Evolutionary conservation across 2,797 vertebrate genomes (phyloP).

Genomic region (Perodicticus potto): DNA sequence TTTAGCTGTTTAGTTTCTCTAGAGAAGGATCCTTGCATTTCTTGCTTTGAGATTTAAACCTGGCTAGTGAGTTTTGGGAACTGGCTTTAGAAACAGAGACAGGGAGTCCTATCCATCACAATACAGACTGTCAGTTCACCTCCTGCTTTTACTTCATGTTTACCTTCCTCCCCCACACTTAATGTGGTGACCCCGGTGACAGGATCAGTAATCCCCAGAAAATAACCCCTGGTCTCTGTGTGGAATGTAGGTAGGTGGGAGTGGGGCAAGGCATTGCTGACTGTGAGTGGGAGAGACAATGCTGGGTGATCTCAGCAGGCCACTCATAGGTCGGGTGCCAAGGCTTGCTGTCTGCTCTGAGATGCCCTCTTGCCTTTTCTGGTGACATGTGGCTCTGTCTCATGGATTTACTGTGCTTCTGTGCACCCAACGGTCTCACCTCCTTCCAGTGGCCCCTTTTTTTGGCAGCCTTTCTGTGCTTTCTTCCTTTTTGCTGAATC

Average conservation of each 20-base stretch:
- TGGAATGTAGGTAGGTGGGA: neutral
- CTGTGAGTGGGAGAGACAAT: neutral
- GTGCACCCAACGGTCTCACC: neutral
- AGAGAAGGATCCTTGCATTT: neutral
- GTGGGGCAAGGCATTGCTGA: neutral
- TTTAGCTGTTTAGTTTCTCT: conserved; percentile 21
- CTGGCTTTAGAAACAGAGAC: neutral
- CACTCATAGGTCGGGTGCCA: neutral
- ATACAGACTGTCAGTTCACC: neutral
- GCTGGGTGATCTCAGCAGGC: neutral
- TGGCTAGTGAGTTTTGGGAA: neutral
- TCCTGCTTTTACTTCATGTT: neutral
- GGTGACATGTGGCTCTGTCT: neutral
- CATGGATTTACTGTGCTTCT: neutral
- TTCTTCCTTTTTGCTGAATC: neutral
- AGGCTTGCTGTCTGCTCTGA: neutral
- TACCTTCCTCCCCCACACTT: neutral
- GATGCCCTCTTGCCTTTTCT: neutral
- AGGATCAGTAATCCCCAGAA: neutral
- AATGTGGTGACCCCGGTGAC: neutral
- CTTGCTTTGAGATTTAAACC: neutral
- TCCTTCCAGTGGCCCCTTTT: neutral
- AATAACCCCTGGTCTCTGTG: neutral
- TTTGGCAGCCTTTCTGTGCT: neutral
- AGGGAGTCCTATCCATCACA: neutral